phyloP scores from a whole-genome alignment of 1,140 invertebrate genomes.

The Dendrolimus punctatus region DNA sequence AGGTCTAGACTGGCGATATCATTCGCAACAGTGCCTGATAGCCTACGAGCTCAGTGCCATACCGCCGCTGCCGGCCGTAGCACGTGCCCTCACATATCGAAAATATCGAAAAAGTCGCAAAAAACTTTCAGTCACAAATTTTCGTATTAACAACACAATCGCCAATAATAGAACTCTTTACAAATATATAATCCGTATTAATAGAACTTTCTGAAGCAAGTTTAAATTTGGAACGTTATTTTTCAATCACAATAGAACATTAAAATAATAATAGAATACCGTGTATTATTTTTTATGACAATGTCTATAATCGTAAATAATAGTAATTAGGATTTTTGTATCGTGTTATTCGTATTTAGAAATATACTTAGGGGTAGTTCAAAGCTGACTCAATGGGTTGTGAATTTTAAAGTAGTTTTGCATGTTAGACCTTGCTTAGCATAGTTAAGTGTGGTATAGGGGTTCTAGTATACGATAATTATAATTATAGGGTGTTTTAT shows the following conservation, averaged over 20 bases:
- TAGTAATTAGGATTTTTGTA: too few species aligned
- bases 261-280: too few species aligned
- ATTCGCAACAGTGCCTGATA: conserved; percentile 50
- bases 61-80: conserved; percentile 37
- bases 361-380: background rate
- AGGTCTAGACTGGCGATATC: conserved; percentile 51
- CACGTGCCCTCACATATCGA: conserved; percentile 31
- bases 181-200: background rate
- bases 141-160: too few species aligned
- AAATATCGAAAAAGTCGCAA: conserved; percentile 21
- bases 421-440: conserved; percentile 11
- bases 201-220: background rate
- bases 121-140: conserved; percentile 21
- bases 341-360: too few species aligned
- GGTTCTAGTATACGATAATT: conserved; percentile 10
- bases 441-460: conserved; percentile 5
- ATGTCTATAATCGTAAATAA: too few species aligned
- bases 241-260: too few species aligned
- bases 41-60: conserved; percentile 43
- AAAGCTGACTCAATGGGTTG: conserved; percentile 18
- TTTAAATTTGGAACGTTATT: too few species aligned
- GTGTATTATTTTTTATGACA: too few species aligned
- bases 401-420: conserved; percentile 14
- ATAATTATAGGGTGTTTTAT: conserved; percentile 1
- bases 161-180: background rate